Evolutionary conservation across 1,140 invertebrate species (phyloP), one percentile per base, ranked within the genome.

Genomic region (Rhagoletis zephyria): DNA sequence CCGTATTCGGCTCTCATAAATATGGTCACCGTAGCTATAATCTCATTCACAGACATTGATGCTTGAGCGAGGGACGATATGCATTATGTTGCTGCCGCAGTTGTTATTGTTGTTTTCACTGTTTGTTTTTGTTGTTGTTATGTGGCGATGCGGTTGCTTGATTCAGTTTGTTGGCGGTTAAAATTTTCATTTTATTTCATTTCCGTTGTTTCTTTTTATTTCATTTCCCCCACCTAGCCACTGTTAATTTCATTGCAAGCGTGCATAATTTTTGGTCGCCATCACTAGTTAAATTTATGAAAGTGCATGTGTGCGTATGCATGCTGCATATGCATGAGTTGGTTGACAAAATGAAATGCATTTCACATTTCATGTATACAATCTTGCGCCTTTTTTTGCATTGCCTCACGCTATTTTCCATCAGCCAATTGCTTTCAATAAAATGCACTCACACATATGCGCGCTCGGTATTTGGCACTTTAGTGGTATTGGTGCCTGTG

Each of bases 81-180:
- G 74, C 56, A 81, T 56, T 81, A 81, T 81, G 74, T 6, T 81
- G 40, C 6, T 81, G 48, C 74, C 4, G 7, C 4, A n/a, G 4
- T 16, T 19, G 16, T 30, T 56, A 16, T 19, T 56, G 16, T 19
- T 81, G 48, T 56, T 74, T 40, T 5, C 19, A 19, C 12, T 70
- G n/a, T 12, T 30, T 48, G 42, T n/a, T 45, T 45, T 45, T 74
- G 14, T 45, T 16, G 40, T 45, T 74, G 42, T 74, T 45, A 16
- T 81, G 16, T 42, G 48, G 1, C 5, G 16, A 59, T 56, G 74
- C 30, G 74, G 74, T 81, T 48, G n/a, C 48, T 56, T 81, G 74
- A 81, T 81, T 81, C 74, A 81, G 74, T 81, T 81, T 81, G 74
- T 81, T 81, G 74, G 74, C 74, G 74, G 74, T 81, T 81, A 40